Percentiles rank a stretch among this genome's conserved stretches.
phyloP scores from a whole-genome alignment of 2,797 vertebrate species.

The Darevskia nairensis region DNA sequence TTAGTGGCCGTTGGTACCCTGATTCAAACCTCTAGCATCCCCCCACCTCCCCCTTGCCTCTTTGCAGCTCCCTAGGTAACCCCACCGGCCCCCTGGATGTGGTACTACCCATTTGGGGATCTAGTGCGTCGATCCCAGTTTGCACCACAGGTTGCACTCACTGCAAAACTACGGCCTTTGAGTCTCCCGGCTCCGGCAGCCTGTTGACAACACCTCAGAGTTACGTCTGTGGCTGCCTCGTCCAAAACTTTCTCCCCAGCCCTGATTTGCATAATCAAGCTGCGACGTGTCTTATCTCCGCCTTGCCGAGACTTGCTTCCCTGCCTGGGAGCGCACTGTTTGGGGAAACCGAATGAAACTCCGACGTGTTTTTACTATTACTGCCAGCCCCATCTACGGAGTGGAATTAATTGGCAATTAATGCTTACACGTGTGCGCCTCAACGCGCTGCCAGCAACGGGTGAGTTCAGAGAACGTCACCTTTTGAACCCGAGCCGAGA shows the following conservation, averaged over 20 bases:
- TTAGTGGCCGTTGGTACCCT: too few species aligned
- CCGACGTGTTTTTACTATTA: conserved; percentile 67
- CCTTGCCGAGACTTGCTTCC: conserved; percentile 57
- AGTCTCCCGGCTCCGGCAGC: too few species aligned
- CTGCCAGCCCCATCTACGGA: conserved; percentile 54
- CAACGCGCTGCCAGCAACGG: conserved; percentile 58
- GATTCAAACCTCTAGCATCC: too few species aligned
- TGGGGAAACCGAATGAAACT: conserved; percentile 71
- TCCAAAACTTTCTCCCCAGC: conserved; percentile 12
- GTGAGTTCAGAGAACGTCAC: conserved; percentile 62
- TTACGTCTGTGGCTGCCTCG: background rate
- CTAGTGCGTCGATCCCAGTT: too few species aligned
- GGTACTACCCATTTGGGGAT: background rate
- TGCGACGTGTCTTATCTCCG: background rate
- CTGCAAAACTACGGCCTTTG: too few species aligned
- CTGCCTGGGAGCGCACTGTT: conserved; percentile 63
- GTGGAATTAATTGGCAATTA: conserved; percentile 60
- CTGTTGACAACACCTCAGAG: background rate
- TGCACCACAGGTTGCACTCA: too few species aligned
- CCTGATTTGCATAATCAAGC: background rate
- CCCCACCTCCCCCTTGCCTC: too few species aligned
- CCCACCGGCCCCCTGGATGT: background rate
- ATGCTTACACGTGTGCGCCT: conserved; percentile 38
- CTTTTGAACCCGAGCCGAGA: conserved; percentile 67
- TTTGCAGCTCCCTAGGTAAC: background rate